Conservation (phyloP, 2,113 vertebrate species). For the Notiomystis cincta region DNA sequence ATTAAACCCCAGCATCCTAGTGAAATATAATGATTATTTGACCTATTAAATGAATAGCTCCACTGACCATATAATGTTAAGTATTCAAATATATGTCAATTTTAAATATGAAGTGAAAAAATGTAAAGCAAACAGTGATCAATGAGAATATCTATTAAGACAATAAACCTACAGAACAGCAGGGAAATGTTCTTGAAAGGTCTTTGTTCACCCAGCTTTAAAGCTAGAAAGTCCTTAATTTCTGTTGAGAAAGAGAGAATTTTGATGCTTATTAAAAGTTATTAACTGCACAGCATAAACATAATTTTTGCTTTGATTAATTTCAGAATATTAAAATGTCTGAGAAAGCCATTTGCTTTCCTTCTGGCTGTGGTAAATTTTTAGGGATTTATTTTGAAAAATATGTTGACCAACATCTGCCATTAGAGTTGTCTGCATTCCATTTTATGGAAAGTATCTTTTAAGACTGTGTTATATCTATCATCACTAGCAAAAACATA, state of each 20-base stretch:
- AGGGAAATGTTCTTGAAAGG: slow-evolving; percentile 26
- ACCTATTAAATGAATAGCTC: slow-evolving; percentile 71
- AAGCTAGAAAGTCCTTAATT: neutral
- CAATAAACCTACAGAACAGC: slow-evolving; percentile 26
- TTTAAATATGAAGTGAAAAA: slow-evolving; percentile 64
- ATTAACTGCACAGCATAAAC: neutral
- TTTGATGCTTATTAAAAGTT: neutral
- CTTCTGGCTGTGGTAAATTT: neutral
- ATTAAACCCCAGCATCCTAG: slow-evolving; percentile 67
- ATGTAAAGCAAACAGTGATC: slow-evolving; percentile 59
- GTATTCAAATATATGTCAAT: slow-evolving; percentile 53
- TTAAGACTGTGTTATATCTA: neutral
- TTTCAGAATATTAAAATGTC: neutral
- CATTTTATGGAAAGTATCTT: neutral
- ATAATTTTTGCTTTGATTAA: neutral
- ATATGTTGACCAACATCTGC: neutral
- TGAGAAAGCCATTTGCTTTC: neutral
- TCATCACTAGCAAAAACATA: neutral
- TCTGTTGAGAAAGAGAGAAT: neutral
- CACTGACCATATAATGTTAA: slow-evolving; percentile 61
- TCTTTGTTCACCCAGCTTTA: neutral
- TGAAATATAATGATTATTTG: slow-evolving; percentile 77
- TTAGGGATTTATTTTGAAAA: neutral
- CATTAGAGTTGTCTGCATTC: neutral
- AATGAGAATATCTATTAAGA: slow-evolving; percentile 44